Evolutionary conservation across 2,888 invertebrate species (phyloP).

Genomic region (Orchesellides sinensis): DNA sequence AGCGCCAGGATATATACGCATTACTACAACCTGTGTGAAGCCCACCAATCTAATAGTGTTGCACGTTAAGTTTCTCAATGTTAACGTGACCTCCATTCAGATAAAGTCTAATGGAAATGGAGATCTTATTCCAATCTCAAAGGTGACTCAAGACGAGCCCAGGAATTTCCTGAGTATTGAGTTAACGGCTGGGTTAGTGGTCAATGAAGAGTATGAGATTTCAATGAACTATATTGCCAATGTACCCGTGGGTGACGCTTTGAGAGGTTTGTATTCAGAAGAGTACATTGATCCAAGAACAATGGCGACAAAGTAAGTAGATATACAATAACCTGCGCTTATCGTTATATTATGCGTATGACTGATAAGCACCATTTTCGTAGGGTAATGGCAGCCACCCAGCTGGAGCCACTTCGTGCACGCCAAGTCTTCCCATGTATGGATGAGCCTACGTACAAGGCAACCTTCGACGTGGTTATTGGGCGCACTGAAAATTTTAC

Average conservation of each 20-base stretch:
- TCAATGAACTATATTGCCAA: slow-evolving; percentile 35
- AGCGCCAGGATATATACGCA: slow-evolving; percentile 14
- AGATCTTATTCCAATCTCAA: not conserved
- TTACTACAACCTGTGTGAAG: not conserved
- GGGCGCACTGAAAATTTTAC: slow-evolving; percentile 30
- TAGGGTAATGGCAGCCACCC: slow-evolving; percentile 45
- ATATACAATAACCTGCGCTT: not conserved
- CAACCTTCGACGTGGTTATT: slow-evolving; percentile 31
- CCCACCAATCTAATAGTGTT: slow-evolving; percentile 9
- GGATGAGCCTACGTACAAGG: slow-evolving; percentile 56
- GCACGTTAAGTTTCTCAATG: slow-evolving; percentile 28
- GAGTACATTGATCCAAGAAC: slow-evolving; percentile 25
- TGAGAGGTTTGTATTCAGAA: slow-evolving; percentile 51
- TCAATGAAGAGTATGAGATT: slow-evolving; percentile 19
- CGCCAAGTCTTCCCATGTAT: slow-evolving; percentile 53
- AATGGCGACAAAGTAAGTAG: slow-evolving; percentile 17
- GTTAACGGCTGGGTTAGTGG: not conserved
- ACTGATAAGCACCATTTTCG: not conserved
- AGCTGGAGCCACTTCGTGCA: slow-evolving; percentile 49
- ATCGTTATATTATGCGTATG: not conserved
- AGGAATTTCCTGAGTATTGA: slow-evolving; percentile 40
- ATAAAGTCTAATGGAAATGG: not conserved
- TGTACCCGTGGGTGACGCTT: slow-evolving; percentile 44
- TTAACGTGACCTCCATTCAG: slow-evolving; percentile 17
- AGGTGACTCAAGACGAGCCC: slow-evolving; percentile 21